Evolutionary conservation across 2,797 vertebrate genomes (phyloP), one percentile per base, ranked within the genome.

Genomic region (Lophius americanus): DNA sequence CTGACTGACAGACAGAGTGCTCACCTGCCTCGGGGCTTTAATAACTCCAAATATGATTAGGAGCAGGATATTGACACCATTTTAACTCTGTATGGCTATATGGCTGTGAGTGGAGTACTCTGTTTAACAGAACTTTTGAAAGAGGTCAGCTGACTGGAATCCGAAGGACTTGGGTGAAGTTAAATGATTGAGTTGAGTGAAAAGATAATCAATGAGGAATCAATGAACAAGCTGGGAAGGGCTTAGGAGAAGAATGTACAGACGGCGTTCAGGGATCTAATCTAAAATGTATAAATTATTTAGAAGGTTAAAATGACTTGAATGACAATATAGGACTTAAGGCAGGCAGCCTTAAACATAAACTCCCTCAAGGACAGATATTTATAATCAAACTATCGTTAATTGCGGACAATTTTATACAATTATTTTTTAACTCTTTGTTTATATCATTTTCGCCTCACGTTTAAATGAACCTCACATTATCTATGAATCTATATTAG

Each of bases 151-250:
- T 87, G 85, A 89, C 48, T 65, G 84, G 77, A 82, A 79, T 85
- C 79, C 84, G 78, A 87, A 72, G 79, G 86, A 86, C 85, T 82
- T 68, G 36, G 78, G 72, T 82, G 66, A 83, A 73, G 78, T 85
- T 92, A 85, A 93, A 87, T 93, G 92, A 94, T 92, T 92, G 88
- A 94, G 85, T 76, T 87, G 91, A 90, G 82, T 75, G 80, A 90
- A 92, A 92, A 92, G 88, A 92, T 92, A 94, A 93, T 94, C 93
- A 94, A 94, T 93, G 90, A 87, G 84, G 86, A 94, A 93, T 94
- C 93, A 90, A 93, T 92, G 90, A 85, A 90, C 88, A 91, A 89
- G 85, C 73, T 70, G 64, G 78, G 80, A 81, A 86, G 75, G 68
- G 74, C 76, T 73, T 62, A 47, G 76, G 23, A 68, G 64, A 84